Evolutionary conservation across 2,888 invertebrate genomes (phyloP).

Genomic region (Endomychus coccineus): DNA sequence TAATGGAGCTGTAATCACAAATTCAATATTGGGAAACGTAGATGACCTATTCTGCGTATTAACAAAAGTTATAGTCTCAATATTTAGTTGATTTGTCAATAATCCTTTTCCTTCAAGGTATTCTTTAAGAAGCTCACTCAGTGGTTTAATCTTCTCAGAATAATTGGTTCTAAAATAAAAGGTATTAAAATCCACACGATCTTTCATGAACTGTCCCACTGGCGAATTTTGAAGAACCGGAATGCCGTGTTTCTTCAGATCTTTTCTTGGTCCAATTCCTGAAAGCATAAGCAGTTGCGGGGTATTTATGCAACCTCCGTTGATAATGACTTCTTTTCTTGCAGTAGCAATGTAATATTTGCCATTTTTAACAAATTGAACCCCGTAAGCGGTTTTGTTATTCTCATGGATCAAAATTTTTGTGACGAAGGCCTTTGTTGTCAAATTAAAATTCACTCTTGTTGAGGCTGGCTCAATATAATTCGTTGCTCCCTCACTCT

Average conservation of each 20-base stretch:
- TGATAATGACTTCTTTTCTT: constrained; percentile 56
- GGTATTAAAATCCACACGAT: constrained; percentile 42
- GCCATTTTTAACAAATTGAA: constrained; percentile 40
- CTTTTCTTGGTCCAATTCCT: constrained; percentile 52
- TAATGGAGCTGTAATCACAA: constrained; percentile 13
- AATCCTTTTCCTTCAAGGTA: constrained; percentile 50
- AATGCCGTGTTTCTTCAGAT: constrained; percentile 45
- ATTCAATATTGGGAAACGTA: constrained; percentile 16
- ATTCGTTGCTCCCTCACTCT: constrained; percentile 52
- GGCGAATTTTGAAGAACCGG: constrained; percentile 42
- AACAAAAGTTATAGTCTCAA: no score
- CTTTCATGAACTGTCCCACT: constrained; percentile 53
- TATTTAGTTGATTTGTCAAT: constrained; percentile 36
- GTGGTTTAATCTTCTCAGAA: constrained; percentile 8
- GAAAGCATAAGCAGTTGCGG: constrained; percentile 64
- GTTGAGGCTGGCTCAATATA: constrained; percentile 52
- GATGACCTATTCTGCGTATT: constrained; percentile 7
- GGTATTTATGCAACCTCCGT: constrained; percentile 58
- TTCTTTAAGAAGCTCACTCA: constrained; percentile 25
- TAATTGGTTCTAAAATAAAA: constrained; percentile 20
- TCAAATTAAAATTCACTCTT: constrained; percentile 52
- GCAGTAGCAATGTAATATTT: constrained; percentile 37
- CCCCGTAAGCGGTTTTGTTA: constrained; percentile 42
- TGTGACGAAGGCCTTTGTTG: constrained; percentile 51
- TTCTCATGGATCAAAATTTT: constrained; percentile 47